Base-by-base conservation (phyloP, 1,140 invertebrate species). In the Charaxes varanes region DNA sequence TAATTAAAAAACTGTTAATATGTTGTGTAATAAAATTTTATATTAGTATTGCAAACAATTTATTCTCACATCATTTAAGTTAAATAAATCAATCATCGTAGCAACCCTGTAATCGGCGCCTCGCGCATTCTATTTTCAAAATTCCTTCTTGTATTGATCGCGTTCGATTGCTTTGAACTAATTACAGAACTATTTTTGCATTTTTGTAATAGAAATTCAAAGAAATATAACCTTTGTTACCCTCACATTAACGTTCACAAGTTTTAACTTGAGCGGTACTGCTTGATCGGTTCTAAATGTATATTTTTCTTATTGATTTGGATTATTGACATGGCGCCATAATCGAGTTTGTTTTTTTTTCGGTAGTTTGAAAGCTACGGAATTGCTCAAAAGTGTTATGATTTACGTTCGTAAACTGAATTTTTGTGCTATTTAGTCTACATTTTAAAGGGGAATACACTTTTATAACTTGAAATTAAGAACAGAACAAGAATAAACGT, bases 61-160 rank as follows among this genome's bases (percentile, higher is more conserved):
- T n/a, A n/a, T n/a, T n/a, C n/a, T n/a, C n/a, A n/a, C n/a, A n/a
- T n/a, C n/a, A n/a, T n/a, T n/a, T n/a, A n/a, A n/a, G n/a, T n/a
- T n/a, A n/a, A n/a, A n/a, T n/a, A n/a, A n/a, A n/a, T n/a, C n/a
- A n/a, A n/a, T n/a, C n/a, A 15, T 13, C 6, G 15, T n/a, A 12
- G 7, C 31, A 43, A 12, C 41, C 41, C 41, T 41, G 27, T 50
- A 51, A 52, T 45, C 45, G 58, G 57, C 67, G 62, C 66, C 61
- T 69, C 49, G 59, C 56, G 53, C 59, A 62, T 66, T 64, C 68
- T 70, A 66, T 72, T 72, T 71, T 64, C 63, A 72, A 74, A 76
- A 76, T 66, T 69, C 62, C 60, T 62, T 43, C 56, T 49, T 49
- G 63, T 64, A 72, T 72, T 76, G 66, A 72, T 72, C 56, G 56